A percentile compares a stretch with the other conserved stretches of the same genome.
These are phyloP conservation scores for Sinelater perroti DNA, from an alignment of 2,888 invertebrate genomes.

Conservation along the genomic window DNA sequence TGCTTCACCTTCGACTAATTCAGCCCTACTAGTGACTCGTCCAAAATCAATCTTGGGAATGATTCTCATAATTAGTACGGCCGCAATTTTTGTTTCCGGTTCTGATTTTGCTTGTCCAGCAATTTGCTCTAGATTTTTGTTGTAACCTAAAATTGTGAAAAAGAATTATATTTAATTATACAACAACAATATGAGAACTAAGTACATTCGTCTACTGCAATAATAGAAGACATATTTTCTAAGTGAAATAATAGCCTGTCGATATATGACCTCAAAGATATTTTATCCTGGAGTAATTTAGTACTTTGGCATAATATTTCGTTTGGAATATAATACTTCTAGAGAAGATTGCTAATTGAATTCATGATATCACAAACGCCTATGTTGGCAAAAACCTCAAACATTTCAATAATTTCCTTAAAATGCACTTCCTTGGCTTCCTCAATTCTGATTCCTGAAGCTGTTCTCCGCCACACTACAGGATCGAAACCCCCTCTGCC, in stretches of 20 bases:
- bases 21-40: constrained; percentile 52
- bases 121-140: too few species aligned
- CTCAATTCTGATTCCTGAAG: constrained; percentile 52
- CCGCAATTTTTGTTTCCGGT: constrained; percentile 45
- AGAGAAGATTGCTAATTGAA: too few species aligned
- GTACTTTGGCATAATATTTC: constrained; percentile 55
- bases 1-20: constrained; percentile 52
- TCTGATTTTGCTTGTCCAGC: constrained; percentile 3
- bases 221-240: constrained; percentile 53
- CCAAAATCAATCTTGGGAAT: constrained; percentile 49
- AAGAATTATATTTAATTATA: too few species aligned
- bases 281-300: constrained; percentile 50
- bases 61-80: constrained; percentile 51
- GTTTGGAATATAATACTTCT: constrained; percentile 49
- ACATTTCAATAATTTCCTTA: constrained; percentile 15
- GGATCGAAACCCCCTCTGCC: too few species aligned
- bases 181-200: background rate
- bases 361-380: too few species aligned
- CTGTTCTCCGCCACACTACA: constrained; percentile 52
- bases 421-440: constrained; percentile 50
- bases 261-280: constrained; percentile 51
- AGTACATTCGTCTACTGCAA: constrained; percentile 51
- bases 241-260: constrained; percentile 48
- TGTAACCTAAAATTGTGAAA: too few species aligned
- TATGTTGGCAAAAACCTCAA: constrained; percentile 21